Percentiles rank a stretch among this genome's conserved stretches.
Conservation (phyloP, 2,113 vertebrate species). For the Pachypanchax playfairii region DNA sequence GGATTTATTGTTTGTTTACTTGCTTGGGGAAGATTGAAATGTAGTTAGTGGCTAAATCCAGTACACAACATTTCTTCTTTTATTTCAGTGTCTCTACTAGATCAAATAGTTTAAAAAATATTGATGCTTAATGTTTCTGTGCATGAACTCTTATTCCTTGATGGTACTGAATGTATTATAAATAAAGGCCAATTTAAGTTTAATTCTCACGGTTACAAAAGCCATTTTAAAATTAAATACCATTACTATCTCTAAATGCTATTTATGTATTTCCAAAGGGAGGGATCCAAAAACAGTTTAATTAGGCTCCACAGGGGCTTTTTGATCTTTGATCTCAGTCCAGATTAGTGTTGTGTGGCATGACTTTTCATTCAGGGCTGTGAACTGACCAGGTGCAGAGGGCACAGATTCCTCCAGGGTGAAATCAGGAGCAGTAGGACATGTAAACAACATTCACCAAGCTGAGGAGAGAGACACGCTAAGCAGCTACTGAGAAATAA, state of each 20-base stretch:
- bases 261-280: slow-evolving; percentile 40
- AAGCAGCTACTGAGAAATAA: slow-evolving; percentile 63
- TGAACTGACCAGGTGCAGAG: slow-evolving; percentile 64
- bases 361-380: slow-evolving; percentile 44
- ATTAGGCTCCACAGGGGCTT: slow-evolving; percentile 37
- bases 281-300: slow-evolving; percentile 55
- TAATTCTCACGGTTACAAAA: slow-evolving; percentile 52
- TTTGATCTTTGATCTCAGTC: slow-evolving; percentile 44
- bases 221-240: slow-evolving; percentile 58
- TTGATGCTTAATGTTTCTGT: too few relatives aligned
- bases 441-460: slow-evolving; percentile 70
- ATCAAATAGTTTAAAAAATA: too few relatives aligned
- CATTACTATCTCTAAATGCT: slow-evolving; percentile 55
- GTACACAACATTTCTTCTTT: too few relatives aligned
- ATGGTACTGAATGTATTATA: too few relatives aligned
- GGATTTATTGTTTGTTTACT: too few relatives aligned
- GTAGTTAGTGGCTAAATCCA: too few relatives aligned
- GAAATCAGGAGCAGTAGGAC: slow-evolving; percentile 51
- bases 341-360: slow-evolving; percentile 39
- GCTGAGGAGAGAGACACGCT: slow-evolving; percentile 16
- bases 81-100: too few relatives aligned
- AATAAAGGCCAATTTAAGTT: too few relatives aligned
- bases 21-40: too few relatives aligned
- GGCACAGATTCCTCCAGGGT: slow-evolving; percentile 47
- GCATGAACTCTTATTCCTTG: too few relatives aligned